Base-by-base conservation (phyloP, 2,888 invertebrate species). In the Keiferia lycopersicella region DNA sequence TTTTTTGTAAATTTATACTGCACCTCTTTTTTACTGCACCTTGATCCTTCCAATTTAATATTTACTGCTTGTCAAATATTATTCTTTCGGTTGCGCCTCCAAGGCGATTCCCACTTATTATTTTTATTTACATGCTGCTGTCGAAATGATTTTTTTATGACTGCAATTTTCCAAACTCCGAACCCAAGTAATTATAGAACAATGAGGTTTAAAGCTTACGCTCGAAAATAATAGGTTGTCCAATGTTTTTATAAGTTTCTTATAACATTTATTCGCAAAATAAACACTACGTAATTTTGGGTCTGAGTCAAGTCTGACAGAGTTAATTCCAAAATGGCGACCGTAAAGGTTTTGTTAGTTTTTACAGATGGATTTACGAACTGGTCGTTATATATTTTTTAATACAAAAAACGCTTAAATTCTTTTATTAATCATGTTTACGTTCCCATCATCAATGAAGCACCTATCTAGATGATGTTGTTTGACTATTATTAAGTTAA, bases 41-140 rank as follows among this genome's bases (percentile, higher is more conserved):
- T 68, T 75, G 74, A 81, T 82, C 78, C 80, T 74, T 79, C 80
- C 80, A 83, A 84, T 85, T 85, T 85, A 80, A 83, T 84, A 86
- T 88, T 87, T 84, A 87, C 83, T 81, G 84, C 85, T 80, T 82
- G 82, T 84, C 83, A 85, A 87, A 84, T 82, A 85, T 83, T 84
- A 85, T 84, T 83, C 76, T 77, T 72, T 73, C 70, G 70, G 78
- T 77, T 77, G 79, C 82, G 80, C 81, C 82, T 80, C 74, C 79
- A 77, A 71, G 70, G 65, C 73, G 75, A 78, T 79, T 75, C 74
- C 70, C 71, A 73, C 74, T 81, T 82, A 75, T 83, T 80, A 80
- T 79, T 81, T 81, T 84, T 81, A 80, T 82, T 83, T 84, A 80
- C 80, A 60, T 45, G 50, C 77, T 70, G 73, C 75, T 79, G 77